phyloP scores from a whole-genome alignment of 2,888 invertebrate genomes.

The Sminthurides aquaticus region DNA sequence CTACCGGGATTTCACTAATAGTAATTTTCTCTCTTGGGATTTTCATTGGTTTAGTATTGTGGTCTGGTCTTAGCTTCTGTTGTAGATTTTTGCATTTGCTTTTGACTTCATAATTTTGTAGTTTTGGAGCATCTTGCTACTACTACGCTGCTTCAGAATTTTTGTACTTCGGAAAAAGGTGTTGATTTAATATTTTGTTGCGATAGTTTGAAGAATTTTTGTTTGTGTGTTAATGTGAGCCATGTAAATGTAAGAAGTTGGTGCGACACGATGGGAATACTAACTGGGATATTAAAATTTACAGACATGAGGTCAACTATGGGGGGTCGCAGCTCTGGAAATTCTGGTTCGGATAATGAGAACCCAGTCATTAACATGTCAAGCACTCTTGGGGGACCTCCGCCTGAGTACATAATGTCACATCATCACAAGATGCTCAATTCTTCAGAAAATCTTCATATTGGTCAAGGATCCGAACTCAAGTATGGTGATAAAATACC shows the following conservation, averaged over 20 bases:
- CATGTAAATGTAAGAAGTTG: too few relatives aligned
- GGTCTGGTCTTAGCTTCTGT: too few relatives aligned
- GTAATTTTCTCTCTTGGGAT: slow-evolving; percentile 21
- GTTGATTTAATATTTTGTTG: neutral
- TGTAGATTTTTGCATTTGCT: too few relatives aligned
- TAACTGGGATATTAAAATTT: neutral
- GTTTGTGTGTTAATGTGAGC: too few relatives aligned
- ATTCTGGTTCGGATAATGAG: slow-evolving; percentile 43
- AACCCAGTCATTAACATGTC: slow-evolving; percentile 36
- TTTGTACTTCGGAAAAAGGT: too few relatives aligned
- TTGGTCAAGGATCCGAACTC: slow-evolving; percentile 29
- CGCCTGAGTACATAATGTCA: slow-evolving; percentile 28
- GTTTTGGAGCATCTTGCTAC: too few relatives aligned
- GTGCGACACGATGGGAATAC: neutral
- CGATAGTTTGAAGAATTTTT: neutral
- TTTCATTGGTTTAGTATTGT: slow-evolving; percentile 17
- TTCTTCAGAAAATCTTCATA: slow-evolving; percentile 37
- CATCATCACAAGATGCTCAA: slow-evolving; percentile 35
- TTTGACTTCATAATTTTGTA: too few relatives aligned
- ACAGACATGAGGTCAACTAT: slow-evolving; percentile 8
- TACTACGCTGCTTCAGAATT: too few relatives aligned
- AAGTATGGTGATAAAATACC: slow-evolving; percentile 35
- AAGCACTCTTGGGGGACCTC: slow-evolving; percentile 17
- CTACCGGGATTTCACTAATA: slow-evolving; percentile 36
- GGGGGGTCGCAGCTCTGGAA: slow-evolving; percentile 26